phyloP scores from a whole-genome alignment of 1,140 invertebrate species.

The Leptopilina boulardi region DNA sequence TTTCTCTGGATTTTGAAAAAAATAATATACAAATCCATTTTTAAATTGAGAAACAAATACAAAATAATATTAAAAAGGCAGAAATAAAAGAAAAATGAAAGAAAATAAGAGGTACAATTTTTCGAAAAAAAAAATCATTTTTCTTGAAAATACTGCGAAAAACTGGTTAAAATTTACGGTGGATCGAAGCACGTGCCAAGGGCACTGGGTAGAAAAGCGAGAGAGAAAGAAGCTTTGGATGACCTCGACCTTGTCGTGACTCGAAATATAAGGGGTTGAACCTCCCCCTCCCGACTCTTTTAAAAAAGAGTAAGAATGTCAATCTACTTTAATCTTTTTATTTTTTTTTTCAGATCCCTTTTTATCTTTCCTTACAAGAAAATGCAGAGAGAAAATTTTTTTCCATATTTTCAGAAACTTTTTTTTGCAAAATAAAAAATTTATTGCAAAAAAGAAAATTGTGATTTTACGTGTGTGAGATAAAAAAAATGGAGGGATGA shows the following conservation, averaged over 20 bases:
- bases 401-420: no score
- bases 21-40: no score
- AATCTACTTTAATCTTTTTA: neutral
- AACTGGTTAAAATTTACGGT: constrained; percentile 19
- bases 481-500: constrained; percentile 38
- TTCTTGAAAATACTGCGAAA: no score
- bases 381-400: no score
- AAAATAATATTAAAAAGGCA: no score
- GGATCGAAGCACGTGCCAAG: constrained; percentile 25
- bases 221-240: neutral
- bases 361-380: no score
- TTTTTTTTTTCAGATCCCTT: neutral
- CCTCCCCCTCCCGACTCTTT: neutral
- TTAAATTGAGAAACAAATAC: no score
- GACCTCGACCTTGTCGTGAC: constrained; percentile 15
- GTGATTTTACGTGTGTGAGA: neutral
- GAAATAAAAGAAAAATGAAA: no score
- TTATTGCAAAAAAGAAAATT: neutral
- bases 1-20: no score
- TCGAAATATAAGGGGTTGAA: constrained; percentile 1
- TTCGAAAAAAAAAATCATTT: no score
- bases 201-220: constrained; percentile 4
- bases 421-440: neutral
- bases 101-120: no score
- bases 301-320: neutral